Conservation (phyloP, 2,113 vertebrate species). For the Sceloporus undulatus region DNA sequence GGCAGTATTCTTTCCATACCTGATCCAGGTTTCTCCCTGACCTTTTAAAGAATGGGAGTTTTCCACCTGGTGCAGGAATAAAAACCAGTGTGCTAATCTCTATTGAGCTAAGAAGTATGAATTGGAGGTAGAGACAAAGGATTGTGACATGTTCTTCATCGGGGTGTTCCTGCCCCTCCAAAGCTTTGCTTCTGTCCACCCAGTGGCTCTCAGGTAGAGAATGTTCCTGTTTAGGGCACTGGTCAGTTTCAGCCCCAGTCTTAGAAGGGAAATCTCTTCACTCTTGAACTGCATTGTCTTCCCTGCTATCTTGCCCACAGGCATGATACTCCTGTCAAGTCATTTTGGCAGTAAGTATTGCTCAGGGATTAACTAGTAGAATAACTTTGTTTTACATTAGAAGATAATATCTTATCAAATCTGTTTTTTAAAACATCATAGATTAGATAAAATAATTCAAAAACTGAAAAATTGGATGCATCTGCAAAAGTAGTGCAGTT, state of each 20-base stretch:
- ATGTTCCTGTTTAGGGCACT: no score
- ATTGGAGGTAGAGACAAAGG: background rate
- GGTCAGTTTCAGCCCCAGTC: background rate
- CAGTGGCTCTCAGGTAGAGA: background rate
- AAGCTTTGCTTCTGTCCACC: no score
- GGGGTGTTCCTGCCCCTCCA: no score
- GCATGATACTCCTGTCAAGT: background rate
- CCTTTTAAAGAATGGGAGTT: no score
- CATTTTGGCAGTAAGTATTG: background rate
- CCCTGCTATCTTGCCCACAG: background rate
- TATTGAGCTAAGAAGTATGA: constrained; percentile 33
- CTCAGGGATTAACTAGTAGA: constrained; percentile 34
- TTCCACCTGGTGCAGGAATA: no score
- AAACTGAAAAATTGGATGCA: no score
- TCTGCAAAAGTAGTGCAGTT: no score
- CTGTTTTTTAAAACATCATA: background rate
- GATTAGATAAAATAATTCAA: background rate
- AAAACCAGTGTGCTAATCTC: no score
- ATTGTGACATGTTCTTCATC: background rate
- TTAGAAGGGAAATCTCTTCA: background rate
- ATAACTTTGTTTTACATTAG: constrained; percentile 25
- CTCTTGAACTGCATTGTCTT: background rate
- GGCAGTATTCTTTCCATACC: no score
- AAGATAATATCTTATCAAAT: constrained; percentile 40
- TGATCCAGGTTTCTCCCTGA: no score